Base-by-base conservation (phyloP, 2,113 vertebrate genomes). In the Montifringilla adamsi region DNA sequence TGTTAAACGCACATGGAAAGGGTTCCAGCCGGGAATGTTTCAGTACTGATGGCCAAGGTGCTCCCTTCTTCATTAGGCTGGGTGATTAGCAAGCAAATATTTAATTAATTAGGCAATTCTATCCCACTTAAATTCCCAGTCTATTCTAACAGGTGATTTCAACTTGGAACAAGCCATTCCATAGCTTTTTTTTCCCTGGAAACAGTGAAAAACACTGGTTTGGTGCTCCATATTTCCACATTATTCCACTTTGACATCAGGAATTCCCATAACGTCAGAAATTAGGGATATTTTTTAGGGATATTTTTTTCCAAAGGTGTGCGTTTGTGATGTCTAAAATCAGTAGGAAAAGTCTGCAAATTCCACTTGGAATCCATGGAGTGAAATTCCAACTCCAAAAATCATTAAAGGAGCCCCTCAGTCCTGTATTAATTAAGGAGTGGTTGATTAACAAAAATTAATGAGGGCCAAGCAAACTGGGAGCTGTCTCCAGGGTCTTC, bases 11-110 rank as follows among this genome's bases (percentile, higher is more conserved):
- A 6, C 1, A 0, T 5, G n/a, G 28, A 14, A 50, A 84, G 37
- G n/a, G 39, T 4, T 39, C 12, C 44, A 33, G 69, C 0, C 3
- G 1, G 5, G 26, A 37, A 52, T 14, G 11, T 27, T 59, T 15
- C 20, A 16, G 35, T 28, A 0, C 47, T 46, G 44, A 2, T 33
- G 58, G 67, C 20, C 31, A 24, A 7, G 23, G 31, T 39, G 44
- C 31, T 90, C n/a, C 14, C 15, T 66, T 56, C 41, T 13, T 10
- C 0, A 0, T 73, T 73, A 15, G 5, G 55, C 30, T 3, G 21
- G 20, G 12, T 22, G 17, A 23, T 78, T 33, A 49, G 77, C 10
- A 22, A 44, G 63, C 13, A 28, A 26, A 18, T 59, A 26, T 16
- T 83, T 55, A 15, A 53, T 78, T 82, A 28, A 9, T 24, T 24